Evolutionary conservation across 2,888 invertebrate species (phyloP).

Genomic region (Glyphotaelius pellucidus): DNA sequence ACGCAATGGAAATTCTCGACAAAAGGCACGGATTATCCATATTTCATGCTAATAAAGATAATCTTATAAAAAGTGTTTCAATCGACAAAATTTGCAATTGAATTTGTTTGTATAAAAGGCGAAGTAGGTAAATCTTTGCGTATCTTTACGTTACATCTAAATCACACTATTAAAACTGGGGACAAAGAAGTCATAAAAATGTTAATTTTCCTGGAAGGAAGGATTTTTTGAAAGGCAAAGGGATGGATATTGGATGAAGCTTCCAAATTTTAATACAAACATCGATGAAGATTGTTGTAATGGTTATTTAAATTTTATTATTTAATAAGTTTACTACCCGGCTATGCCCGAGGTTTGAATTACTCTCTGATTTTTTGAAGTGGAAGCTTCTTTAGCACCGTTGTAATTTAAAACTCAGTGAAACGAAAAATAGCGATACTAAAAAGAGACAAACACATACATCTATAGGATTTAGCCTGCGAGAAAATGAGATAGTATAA

Average conservation of each 20-base stretch:
- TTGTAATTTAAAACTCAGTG: too few species aligned
- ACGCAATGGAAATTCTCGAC: neutral
- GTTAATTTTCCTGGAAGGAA: neutral
- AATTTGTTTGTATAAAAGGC: neutral
- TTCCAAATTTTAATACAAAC: neutral
- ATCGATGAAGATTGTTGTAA: neutral
- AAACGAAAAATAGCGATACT: too few species aligned
- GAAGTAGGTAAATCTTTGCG: too few species aligned
- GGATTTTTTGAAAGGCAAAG: too few species aligned
- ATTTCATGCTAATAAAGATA: neutral
- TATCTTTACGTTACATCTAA: neutral
- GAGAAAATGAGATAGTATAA: too few species aligned
- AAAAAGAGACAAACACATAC: too few species aligned
- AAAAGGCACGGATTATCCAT: neutral
- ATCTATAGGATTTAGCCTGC: too few species aligned
- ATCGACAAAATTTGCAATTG: neutral
- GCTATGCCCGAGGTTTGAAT: too few species aligned
- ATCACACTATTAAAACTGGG: neutral
- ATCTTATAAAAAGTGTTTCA: neutral
- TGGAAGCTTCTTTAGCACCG: too few species aligned
- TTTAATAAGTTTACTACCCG: too few species aligned
- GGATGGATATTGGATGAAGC: neutral
- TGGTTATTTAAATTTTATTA: neutral
- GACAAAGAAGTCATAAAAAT: constrained; percentile 2
- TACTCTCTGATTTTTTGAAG: too few species aligned